These are phyloP conservation scores for Masticophis lateralis DNA, from an alignment of 2,797 vertebrate genomes.

Conservation along the genomic window DNA sequence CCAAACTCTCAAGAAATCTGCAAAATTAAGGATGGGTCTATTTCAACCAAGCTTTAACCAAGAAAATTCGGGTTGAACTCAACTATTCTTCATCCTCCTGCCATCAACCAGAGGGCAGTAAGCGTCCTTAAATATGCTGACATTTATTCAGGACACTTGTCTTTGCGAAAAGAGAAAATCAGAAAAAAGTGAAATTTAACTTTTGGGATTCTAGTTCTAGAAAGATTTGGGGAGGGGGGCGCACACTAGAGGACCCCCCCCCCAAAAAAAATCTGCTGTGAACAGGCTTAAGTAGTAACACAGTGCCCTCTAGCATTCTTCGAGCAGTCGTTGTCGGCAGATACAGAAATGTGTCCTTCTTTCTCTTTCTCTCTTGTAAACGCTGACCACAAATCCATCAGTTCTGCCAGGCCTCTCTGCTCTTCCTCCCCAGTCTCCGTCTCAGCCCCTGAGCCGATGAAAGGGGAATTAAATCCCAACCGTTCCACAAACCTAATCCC, in stretches of 20 bases:
- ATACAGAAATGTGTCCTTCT: neutral
- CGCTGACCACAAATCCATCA: neutral
- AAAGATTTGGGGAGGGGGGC: neutral
- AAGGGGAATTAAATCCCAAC: neutral
- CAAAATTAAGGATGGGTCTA: neutral
- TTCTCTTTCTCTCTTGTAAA: neutral
- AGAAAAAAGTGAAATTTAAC: neutral
- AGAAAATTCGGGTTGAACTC: neutral
- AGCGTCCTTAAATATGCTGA: neutral
- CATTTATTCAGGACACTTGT: neutral
- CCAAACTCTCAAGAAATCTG: neutral
- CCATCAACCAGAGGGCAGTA: too few relatives aligned
- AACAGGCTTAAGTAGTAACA: neutral
- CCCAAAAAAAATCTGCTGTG: fast-evolving
- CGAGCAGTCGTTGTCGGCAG: neutral
- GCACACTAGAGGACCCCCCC: fast-evolving
- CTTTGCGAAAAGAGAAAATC: neutral
- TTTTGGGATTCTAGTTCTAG: neutral
- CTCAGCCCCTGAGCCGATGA: neutral
- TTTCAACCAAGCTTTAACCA: neutral
- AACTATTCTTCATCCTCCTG: neutral
- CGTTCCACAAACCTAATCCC: fast-evolving
- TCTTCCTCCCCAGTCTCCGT: neutral
- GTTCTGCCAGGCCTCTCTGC: neutral
- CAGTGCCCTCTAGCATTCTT: neutral